Base-by-base conservation (phyloP, 1,140 invertebrate species). In the Pseudomyrmex concolor region DNA sequence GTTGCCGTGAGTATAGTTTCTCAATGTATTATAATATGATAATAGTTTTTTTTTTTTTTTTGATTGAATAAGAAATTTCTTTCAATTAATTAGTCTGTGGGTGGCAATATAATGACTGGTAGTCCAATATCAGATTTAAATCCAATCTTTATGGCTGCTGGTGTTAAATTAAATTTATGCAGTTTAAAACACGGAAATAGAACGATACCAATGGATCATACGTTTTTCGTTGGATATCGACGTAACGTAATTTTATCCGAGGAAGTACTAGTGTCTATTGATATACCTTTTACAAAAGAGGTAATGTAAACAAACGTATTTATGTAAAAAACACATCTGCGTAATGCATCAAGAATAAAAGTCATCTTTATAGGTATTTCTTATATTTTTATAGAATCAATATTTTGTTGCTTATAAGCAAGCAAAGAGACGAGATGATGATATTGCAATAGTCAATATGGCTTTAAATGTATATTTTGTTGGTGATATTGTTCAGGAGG, bases 71-170 rank as follows among this genome's bases (percentile, higher is more conserved):
- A 59, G 19, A 5, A 7, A 34, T 7, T 34, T 34, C 34, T 78
- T 17, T 70, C n/a, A 22, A 74, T 71, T 85, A 63, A 55, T 64
- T 66, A 96, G 93, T 96, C 97, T 50, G 93, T 99, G 19, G 98
- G 97, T 63, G 98, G 98, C 34, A 99, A 99, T 93, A 98, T 99
- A 66, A 97, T 99, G 94, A 99, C 98, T 0, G 98, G 98, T 15
- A 99, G 98, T 94, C 98, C 98, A 0, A 99, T 99, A 91, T 99
- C 98, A 10, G 98, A 99, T 94, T 95, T 99, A 90, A 98, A 98
- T 94, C 98, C 98, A 17, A 96, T 99, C 84, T 96, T 99, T 83
- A 96, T 98, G 95, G 97, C 98, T 13, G 96, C 96, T 76, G 95
- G 95, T 81, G 90, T 94, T 7, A 92, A 93, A 67, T 87, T 94